A percentile compares a stretch with the other conserved stretches of the same genome.
Conservation (phyloP, 2,797 vertebrate genomes). For the Leuciscus waleckii region DNA sequence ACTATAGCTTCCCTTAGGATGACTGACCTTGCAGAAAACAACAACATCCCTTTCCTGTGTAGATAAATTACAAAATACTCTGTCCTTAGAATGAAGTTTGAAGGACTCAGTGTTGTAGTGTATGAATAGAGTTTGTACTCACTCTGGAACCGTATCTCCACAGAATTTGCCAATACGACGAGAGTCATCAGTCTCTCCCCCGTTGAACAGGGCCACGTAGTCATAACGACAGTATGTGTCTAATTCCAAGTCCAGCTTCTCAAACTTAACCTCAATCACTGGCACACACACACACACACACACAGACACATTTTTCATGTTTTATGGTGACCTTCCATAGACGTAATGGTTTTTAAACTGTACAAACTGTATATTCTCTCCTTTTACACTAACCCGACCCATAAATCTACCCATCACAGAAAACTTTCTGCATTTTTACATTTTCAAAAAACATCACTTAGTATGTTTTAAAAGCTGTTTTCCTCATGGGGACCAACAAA, state of each 20-base stretch:
- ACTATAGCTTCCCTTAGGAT: neutral
- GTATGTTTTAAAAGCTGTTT: too few species aligned
- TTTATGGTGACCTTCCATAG: too few species aligned
- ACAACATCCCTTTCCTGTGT: slow-evolving; percentile 41
- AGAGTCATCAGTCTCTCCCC: slow-evolving; percentile 82
- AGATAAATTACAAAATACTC: neutral
- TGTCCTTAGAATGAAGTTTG: neutral
- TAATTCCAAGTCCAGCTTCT: slow-evolving; percentile 87
- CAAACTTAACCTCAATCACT: slow-evolving; percentile 88
- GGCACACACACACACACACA: slow-evolving; percentile 10
- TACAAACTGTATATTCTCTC: neutral
- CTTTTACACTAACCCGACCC: too few species aligned
- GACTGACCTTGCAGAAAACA: slow-evolving; percentile 23
- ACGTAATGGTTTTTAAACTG: too few species aligned
- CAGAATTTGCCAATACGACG: slow-evolving; percentile 89
- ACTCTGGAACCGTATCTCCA: slow-evolving; percentile 84
- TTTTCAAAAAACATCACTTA: neutral
- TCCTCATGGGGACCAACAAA: too few species aligned
- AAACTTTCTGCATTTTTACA: neutral
- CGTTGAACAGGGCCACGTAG: slow-evolving; percentile 90
- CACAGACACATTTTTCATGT: neutral
- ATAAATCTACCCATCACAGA: neutral
- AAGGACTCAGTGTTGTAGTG: neutral
- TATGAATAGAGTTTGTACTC: slow-evolving; percentile 63
- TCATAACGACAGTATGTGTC: slow-evolving; percentile 92